Evolutionary conservation across 2,888 invertebrate species (phyloP), one percentile per base, ranked within the genome.

Genomic region (Anthoptus insignis): DNA sequence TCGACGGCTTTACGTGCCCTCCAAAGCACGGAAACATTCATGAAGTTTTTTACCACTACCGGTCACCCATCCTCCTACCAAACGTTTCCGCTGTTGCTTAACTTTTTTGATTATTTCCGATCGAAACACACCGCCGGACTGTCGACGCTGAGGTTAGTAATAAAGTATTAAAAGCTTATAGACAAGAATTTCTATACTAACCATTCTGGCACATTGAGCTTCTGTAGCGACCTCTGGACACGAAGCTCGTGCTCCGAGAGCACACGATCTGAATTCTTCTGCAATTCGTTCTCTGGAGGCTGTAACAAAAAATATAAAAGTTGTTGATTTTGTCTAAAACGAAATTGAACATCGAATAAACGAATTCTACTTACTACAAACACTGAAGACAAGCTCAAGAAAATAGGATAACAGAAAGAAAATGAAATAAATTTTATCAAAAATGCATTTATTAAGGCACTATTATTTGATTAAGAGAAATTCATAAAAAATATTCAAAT

Each of bases 161-260:
- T 5, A 5, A n/a, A n/a, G n/a, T n/a, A n/a, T n/a, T n/a, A n/a
- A n/a, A n/a, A n/a, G n/a, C n/a, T n/a, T n/a, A n/a, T n/a, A n/a
- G n/a, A n/a, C n/a, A 27, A 5, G 27, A 27, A 27, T 27, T 3
- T 27, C n/a, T n/a, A n/a, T 7, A 79, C 91, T 88, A 64, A 99
- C 99, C 99, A 99, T 87, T 99, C 98, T 68, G 99, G 99, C 71
- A 99, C 97, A 92, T 98, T 97, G 77, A 99, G 96, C 82, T 98
- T 97, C 91, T 98, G 98, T 81, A 99, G 92, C 59, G 99, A 99
- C 77, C 98, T 96, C 89, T 98, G 98, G 69, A 99, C 97, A 75
- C 99, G 96, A 73, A 99, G 94, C 91, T 99, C 98, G 93, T 98
- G 98, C 93, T 98, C 98, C 70, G 98, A 99, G 83, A 98, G 96